Base-by-base conservation (phyloP, 2,113 vertebrate genomes). In the Etheostoma cragini region DNA sequence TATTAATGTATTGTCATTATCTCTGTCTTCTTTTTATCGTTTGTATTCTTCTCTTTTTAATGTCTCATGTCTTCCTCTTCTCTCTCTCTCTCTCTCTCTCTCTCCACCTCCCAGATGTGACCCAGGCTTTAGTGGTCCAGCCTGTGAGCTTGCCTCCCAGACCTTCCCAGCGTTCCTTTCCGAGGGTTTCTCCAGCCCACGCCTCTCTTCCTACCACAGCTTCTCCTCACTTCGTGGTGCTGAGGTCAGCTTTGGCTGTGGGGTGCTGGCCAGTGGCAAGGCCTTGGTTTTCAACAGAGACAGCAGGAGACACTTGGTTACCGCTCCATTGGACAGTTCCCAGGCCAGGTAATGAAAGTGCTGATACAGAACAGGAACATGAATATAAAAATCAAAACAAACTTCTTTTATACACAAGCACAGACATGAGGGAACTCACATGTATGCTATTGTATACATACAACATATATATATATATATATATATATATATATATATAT, bases 201-300 rank as follows among this genome's bases (percentile, higher is more conserved):
- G 98, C 42, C 97, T 99, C 73, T 98, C 98, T 17, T 99, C 98
- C 64, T 99, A 99, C 88, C 98, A 98, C 92, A 99, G 97, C 86
- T 99, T 99, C 90, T 98, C 97, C 83, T 99, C 97, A 42, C 96
- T 99, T 79, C 96, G 97, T 0, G 98, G 98, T 26, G 98, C 97
- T 15, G 97, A 99, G 94, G 96, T 99, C 93, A 99, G 97, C 92
- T 99, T 99, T 0, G 96, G 96, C 60, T 99, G 98, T 0, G 98
- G 98, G 0, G 98, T 99, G 62, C 95, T 99, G 82, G 97, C 98
- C 86, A 99, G 97, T 0, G 97, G 98, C 21, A 99, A 99, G 89
- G 97, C 98, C 17, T 90, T 99, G 85, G 97, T 99, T 80, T 98
- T 99, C 93, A 99, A 98, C 94, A 97, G 96, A 85, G 98, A 99